A percentile compares a stretch with the other conserved stretches of the same genome.
Evolutionary conservation across 1,140 invertebrate genomes (phyloP).

Genomic region (Pomacea maculata): DNA sequence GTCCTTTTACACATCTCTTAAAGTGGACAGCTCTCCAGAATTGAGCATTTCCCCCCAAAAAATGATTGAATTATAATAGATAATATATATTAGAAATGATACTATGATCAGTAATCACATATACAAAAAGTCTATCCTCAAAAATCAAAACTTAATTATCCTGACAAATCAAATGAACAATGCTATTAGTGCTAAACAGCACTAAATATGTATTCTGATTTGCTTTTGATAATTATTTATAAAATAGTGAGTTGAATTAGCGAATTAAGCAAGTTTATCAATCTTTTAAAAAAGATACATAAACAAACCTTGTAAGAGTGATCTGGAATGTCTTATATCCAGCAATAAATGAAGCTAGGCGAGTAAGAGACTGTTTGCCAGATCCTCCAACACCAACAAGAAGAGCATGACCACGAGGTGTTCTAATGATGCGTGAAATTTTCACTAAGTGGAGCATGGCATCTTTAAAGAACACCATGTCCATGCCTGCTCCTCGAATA

Average conservation of each 20-base stretch:
- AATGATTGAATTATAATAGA: no score
- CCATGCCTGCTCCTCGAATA: slow-evolving; percentile 92
- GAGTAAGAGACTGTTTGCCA: slow-evolving; percentile 64
- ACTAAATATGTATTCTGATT: not conserved
- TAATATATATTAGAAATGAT: no score
- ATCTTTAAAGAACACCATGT: slow-evolving; percentile 96
- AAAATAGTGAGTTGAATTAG: not conserved
- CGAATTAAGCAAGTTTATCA: not conserved
- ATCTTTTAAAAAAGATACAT: slow-evolving; percentile 67
- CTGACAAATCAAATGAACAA: no score
- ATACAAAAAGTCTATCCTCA: no score
- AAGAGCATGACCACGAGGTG: slow-evolving; percentile 84
- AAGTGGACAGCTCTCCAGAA: no score
- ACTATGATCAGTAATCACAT: no score
- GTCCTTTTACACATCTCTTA: no score
- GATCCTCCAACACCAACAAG: slow-evolving; percentile 65
- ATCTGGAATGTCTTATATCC: slow-evolving; percentile 71
- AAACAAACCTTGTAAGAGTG: slow-evolving; percentile 80
- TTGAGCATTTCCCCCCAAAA: no score
- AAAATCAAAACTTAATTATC: no score
- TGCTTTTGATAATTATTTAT: not conserved
- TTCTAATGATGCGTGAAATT: slow-evolving; percentile 92
- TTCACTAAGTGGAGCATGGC: slow-evolving; percentile 67
- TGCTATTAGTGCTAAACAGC: no score
- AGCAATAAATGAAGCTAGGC: slow-evolving; percentile 61